Evolutionary conservation across 2,888 invertebrate genomes (phyloP).

Genomic region (Catocala nupta): DNA sequence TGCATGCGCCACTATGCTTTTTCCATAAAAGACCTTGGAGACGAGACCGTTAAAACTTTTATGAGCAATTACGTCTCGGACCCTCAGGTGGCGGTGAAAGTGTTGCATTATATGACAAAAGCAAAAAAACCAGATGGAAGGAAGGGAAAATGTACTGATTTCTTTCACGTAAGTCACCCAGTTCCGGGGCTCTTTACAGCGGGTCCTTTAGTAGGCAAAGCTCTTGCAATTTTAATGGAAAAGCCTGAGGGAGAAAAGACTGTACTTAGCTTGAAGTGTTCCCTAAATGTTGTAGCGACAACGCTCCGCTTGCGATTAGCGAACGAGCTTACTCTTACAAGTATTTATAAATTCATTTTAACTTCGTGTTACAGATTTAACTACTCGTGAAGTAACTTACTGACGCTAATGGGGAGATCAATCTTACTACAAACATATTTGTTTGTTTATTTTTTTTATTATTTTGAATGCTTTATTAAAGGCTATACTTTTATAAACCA

Average conservation of each 20-base stretch:
- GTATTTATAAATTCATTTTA: conserved; percentile 12
- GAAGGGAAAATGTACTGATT: conserved; percentile 14
- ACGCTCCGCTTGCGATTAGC: conserved; percentile 15
- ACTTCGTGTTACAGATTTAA: background rate
- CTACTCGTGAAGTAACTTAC: too few relatives aligned
- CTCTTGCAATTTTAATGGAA: conserved; percentile 51
- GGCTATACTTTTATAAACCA: too few relatives aligned
- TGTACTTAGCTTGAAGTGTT: conserved; percentile 28
- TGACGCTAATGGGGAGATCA: too few relatives aligned
- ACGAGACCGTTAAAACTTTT: conserved; percentile 23
- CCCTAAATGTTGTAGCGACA: conserved; percentile 28
- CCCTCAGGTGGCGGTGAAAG: conserved; percentile 12
- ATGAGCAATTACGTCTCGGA: conserved; percentile 24
- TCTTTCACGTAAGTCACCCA: conserved; percentile 36
- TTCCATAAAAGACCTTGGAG: conserved; percentile 10
- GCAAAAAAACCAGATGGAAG: conserved; percentile 15
- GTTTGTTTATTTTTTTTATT: too few relatives aligned
- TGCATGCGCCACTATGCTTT: background rate
- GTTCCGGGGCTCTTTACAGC: conserved; percentile 36
- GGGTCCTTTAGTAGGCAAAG: conserved; percentile 38
- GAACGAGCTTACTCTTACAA: conserved; percentile 2
- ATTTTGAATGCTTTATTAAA: too few relatives aligned
- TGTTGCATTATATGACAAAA: conserved; percentile 15
- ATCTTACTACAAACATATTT: too few relatives aligned
- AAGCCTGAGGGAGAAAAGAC: conserved; percentile 32